Conservation (phyloP, 2,113 vertebrate genomes). For the Coreoperca whiteheadi region DNA sequence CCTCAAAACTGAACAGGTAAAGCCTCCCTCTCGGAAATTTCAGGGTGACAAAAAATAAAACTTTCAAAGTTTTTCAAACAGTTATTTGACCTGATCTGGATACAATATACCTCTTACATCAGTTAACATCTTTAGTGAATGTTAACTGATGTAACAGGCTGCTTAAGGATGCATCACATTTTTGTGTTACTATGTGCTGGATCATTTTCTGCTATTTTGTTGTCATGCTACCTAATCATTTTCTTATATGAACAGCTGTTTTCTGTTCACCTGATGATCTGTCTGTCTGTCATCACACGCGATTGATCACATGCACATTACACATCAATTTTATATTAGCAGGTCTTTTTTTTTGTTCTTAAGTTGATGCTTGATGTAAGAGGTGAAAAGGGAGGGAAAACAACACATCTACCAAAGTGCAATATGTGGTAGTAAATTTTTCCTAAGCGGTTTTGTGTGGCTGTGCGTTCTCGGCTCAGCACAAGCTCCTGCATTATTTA, state of each 20-base stretch:
- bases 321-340: background rate
- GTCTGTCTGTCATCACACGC: too few relatives aligned
- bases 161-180: background rate
- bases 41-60: background rate
- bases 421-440: background rate
- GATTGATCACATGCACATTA: too few relatives aligned
- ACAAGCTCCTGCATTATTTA: constrained; percentile 65
- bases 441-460: background rate
- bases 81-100: constrained; percentile 6
- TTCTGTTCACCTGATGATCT: too few relatives aligned
- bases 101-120: background rate
- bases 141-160: too few relatives aligned
- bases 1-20: background rate
- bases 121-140: background rate
- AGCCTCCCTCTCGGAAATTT: background rate
- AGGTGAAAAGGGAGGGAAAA: constrained; percentile 12
- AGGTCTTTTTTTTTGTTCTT: background rate
- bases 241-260: background rate
- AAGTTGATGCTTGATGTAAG: background rate
- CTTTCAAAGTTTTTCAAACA: background rate
- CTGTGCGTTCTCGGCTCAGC: background rate
- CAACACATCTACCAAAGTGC: background rate
- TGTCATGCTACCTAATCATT: background rate
- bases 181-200: background rate
- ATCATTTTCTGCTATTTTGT: background rate